Conservation (phyloP, 1,140 invertebrate species). For the Ruditapes philippinarum region DNA sequence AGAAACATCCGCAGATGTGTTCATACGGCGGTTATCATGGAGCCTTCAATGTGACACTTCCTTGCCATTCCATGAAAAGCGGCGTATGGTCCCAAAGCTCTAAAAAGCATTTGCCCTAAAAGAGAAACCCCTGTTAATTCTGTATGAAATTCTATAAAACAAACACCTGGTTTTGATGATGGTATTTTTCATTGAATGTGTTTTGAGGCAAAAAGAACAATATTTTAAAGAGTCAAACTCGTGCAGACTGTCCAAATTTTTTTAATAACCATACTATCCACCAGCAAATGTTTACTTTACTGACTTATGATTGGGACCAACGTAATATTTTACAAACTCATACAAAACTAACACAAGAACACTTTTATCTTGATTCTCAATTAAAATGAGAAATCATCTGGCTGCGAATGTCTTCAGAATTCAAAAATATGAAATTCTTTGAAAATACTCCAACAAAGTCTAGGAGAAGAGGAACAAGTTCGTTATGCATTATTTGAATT, state of each 20-base stretch:
- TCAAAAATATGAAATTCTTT: constrained; percentile 54
- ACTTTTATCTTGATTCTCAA: constrained; percentile 14
- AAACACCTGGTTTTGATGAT: constrained; percentile 62
- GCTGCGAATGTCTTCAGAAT: constrained; percentile 60
- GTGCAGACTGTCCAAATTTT: constrained; percentile 12
- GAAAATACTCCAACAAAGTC: constrained; percentile 19
- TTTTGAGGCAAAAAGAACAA: constrained; percentile 65
- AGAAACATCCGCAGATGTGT: too few relatives aligned
- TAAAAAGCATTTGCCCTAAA: too few relatives aligned
- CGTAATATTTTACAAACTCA: background rate
- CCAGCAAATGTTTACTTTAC: constrained; percentile 22
- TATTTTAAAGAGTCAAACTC: constrained; percentile 33
- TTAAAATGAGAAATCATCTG: constrained; percentile 66
- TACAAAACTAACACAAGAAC: constrained; percentile 44
- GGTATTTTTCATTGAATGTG: constrained; percentile 63
- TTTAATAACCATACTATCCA: background rate
- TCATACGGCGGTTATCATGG: too few relatives aligned
- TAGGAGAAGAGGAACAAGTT: constrained; percentile 17
- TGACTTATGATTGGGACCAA: constrained; percentile 45
- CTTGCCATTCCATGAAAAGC: too few relatives aligned
- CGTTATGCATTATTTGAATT: constrained; percentile 56
- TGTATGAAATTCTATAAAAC: constrained; percentile 64
- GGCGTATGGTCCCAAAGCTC: too few relatives aligned
- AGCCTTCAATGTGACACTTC: too few relatives aligned
- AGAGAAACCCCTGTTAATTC: too few relatives aligned